These are phyloP conservation scores for Melospiza georgiana DNA, from an alignment of 2,113 vertebrate species.

Conservation along the genomic window DNA sequence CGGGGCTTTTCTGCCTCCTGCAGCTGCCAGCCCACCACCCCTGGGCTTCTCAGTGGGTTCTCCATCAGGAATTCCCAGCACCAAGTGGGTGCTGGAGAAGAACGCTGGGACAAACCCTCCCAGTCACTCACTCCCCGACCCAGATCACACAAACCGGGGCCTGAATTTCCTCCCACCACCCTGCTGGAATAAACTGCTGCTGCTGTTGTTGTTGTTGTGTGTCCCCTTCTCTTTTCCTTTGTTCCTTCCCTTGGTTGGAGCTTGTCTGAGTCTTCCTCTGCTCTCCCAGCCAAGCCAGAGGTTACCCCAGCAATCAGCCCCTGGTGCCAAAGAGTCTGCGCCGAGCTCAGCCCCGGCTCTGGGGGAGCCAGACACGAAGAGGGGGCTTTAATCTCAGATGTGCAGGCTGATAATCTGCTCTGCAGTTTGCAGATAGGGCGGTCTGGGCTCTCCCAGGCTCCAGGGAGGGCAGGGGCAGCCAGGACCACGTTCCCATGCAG, in stretches of 20 bases:
- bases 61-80: background rate
- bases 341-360: background rate
- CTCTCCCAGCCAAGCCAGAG: background rate
- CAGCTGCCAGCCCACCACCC: background rate
- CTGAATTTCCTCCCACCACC: background rate
- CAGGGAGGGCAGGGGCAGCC: background rate
- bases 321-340: conserved; percentile 64
- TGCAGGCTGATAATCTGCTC: background rate
- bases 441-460: background rate
- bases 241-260: background rate
- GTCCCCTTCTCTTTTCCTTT: background rate
- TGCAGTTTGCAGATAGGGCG: conserved; percentile 10
- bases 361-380: conserved; percentile 33
- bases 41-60: background rate
- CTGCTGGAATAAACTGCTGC: background rate
- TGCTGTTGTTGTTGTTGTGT: background rate
- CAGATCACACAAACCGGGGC: fast-evolving
- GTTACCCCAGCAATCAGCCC: background rate
- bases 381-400: conserved; percentile 41
- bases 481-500: background rate
- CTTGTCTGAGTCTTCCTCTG: background rate
- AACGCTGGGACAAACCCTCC: background rate
- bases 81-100: background rate
- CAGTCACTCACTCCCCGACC: fast-evolving
- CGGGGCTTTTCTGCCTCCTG: background rate